Evolutionary conservation across 2,888 invertebrate species (phyloP), one percentile per base, ranked within the genome.

Genomic region (Chaetogeoica ovagalla): DNA sequence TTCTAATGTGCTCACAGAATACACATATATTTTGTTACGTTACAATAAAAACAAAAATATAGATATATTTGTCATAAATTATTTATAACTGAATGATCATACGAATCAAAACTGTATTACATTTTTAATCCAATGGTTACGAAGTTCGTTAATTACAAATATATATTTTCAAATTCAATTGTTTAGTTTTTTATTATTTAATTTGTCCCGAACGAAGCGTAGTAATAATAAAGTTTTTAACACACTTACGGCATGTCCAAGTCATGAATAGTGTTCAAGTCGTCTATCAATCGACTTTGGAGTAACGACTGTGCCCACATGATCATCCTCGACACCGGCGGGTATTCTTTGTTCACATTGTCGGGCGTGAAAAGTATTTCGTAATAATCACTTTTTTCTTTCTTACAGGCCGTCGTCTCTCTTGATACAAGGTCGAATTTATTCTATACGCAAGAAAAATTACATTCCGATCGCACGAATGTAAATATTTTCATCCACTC

Each of bases 251-350:
- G 71, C n/a, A 79, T 63, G 9, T 79, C 39, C 6, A 71, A 15
- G 13, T 15, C 21, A 11, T 15, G 62, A 23, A 71, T 57, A 13
- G 11, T 1, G 3, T 23, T 63, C 6, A 79, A 39, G 23, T 79
- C 21, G 57, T 71, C 79, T 4, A 70, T 43, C 1, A 79, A 55
- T n/a, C 70, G 79, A 57, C 17, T 55, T 65, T 63, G 23, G 8
- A 55, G 62, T 3, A 62, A 21, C 3, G 79, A 70, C 15, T 79
- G n/a, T 2, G 70, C n/a, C 79, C 79, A 79, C 70, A 79, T 79
- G 0, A 79, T 70, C 15, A 19, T n/a, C 7, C 63, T 71, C 3
- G 43, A n/a, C 17, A 79, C 19, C 0, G 57, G 71, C 11, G 79
- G 79, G 13, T 79, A 79, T 9, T 55, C 55, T 19, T n/a, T 2